Percentiles rank a stretch among this genome's conserved stretches.
phyloP scores from a whole-genome alignment of 2,888 invertebrate species.

The Synergus umbraculus region DNA sequence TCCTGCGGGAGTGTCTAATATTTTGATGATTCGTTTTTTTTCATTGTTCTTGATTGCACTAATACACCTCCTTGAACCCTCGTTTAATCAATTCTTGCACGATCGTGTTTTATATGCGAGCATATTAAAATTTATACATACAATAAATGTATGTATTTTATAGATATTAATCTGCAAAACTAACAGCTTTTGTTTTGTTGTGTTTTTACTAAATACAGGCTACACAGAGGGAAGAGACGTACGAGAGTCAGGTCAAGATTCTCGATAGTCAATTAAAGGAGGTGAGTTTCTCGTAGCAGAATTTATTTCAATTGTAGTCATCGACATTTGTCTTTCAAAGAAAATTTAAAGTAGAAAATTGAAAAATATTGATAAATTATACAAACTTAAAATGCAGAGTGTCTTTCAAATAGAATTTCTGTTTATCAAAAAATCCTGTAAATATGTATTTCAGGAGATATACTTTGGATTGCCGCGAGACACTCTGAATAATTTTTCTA shows the following conservation, averaged over 20 bases:
- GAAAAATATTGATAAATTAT: neutral
- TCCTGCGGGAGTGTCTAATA: slow-evolving; percentile 63
- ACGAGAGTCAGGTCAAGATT: slow-evolving; percentile 93
- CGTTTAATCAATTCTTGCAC: slow-evolving; percentile 47
- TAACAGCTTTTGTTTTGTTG: slow-evolving; percentile 74
- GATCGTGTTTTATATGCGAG: slow-evolving; percentile 15
- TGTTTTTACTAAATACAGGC: slow-evolving; percentile 83
- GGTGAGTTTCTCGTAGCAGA: slow-evolving; percentile 81
- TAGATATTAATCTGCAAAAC: slow-evolving; percentile 54
- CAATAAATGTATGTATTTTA: slow-evolving; percentile 45
- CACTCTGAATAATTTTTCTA: neutral
- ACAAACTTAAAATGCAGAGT: neutral
- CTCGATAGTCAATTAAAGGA: slow-evolving; percentile 94
- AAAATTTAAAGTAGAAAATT: neutral
- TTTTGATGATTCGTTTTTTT: slow-evolving; percentile 49
- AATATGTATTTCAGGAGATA: neutral
- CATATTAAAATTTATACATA: slow-evolving; percentile 44
- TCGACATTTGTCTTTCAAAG: neutral
- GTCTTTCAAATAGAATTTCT: neutral
- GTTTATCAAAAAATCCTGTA: neutral
- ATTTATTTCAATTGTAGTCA: too few relatives aligned
- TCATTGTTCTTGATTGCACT: slow-evolving; percentile 45
- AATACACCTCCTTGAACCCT: slow-evolving; percentile 43
- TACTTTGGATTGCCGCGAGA: neutral
- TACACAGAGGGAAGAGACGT: slow-evolving; percentile 96